These are phyloP conservation scores for Coranthus polyacanthus DNA, from an alignment of 2,797 vertebrate genomes.

Conservation along the genomic window DNA sequence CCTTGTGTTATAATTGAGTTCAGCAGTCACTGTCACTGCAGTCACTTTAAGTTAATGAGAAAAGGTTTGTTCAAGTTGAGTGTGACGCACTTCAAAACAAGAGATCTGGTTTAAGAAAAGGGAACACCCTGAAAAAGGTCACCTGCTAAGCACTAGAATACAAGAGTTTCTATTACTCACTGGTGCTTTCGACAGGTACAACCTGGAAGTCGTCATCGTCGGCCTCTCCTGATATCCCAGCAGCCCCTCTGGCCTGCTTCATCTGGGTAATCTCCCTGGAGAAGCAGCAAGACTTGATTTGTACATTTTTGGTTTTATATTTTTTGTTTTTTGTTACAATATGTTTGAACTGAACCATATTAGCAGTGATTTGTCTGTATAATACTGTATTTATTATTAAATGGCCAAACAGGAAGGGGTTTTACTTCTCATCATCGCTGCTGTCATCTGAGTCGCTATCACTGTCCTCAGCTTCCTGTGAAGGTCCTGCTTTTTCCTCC, in stretches of 20 bases:
- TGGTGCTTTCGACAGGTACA: conserved; percentile 91
- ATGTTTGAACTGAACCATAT: background rate
- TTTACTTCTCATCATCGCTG: conserved; percentile 88
- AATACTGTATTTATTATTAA: background rate
- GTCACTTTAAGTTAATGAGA: no score
- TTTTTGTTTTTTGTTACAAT: background rate
- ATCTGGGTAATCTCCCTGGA: conserved; percentile 83
- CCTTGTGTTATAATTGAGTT: no score
- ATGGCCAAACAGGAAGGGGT: background rate
- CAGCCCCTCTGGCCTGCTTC: conserved; percentile 59
- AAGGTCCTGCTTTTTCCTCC: conserved; percentile 62
- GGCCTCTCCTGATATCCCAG: conserved; percentile 22
- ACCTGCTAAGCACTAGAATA: no score
- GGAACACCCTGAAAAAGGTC: no score
- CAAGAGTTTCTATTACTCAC: conserved; percentile 80
- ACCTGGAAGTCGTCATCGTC: conserved; percentile 85
- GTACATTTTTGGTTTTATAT: background rate
- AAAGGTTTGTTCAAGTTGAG: no score
- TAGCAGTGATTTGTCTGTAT: no score
- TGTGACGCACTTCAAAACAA: no score
- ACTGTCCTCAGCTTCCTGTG: conserved; percentile 71
- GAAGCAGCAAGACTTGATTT: conserved; percentile 7
- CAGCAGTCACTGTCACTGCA: no score
- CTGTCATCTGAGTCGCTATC: conserved; percentile 83
- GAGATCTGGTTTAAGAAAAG: no score